Conservation (phyloP, 2,888 invertebrate species). For the Drosophila putrida region DNA sequence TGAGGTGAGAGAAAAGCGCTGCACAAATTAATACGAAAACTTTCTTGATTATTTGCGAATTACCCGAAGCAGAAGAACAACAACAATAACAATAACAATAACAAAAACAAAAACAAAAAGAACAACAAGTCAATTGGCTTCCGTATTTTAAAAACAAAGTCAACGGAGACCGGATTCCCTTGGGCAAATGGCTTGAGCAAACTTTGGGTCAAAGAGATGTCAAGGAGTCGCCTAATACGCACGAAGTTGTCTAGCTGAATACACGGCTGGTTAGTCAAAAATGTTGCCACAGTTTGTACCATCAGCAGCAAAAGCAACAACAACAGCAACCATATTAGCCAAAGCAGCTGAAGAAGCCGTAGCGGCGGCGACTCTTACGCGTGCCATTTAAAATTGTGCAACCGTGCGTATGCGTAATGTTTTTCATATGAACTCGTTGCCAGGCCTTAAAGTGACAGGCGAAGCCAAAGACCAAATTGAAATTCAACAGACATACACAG, state of each 20-base stretch:
- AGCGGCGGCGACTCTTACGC: slow-evolving; percentile 59
- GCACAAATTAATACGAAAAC: slow-evolving; percentile 74
- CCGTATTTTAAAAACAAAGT: slow-evolving; percentile 59
- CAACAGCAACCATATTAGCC: not conserved
- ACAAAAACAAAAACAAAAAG: slow-evolving; percentile 28
- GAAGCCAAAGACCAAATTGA: slow-evolving; percentile 60
- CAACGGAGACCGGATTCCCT: slow-evolving; percentile 42
- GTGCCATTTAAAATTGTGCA: slow-evolving; percentile 81
- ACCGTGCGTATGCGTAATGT: slow-evolving; percentile 80
- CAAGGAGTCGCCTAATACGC: slow-evolving; percentile 74
- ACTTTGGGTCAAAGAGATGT: slow-evolving; percentile 71
- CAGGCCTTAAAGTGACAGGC: slow-evolving; percentile 62
- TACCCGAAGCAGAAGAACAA: slow-evolving; percentile 55
- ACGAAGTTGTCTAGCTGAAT: slow-evolving; percentile 52
- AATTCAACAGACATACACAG: slow-evolving; percentile 69
- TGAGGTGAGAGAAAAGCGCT: slow-evolving; percentile 47
- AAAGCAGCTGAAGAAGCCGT: slow-evolving; percentile 6
- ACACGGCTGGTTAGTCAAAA: slow-evolving; percentile 76
- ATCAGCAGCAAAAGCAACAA: not conserved
- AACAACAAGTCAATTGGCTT: slow-evolving; percentile 55
- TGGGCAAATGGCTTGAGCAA: slow-evolving; percentile 56
- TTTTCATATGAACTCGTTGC: slow-evolving; percentile 74
- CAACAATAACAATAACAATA: slow-evolving; percentile 20
- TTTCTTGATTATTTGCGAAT: slow-evolving; percentile 80
- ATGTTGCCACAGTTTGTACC: slow-evolving; percentile 25